Evolutionary conservation across 64 coral and sea anemone species (phyloP).

Genomic region (Trachythela sp.): DNA sequence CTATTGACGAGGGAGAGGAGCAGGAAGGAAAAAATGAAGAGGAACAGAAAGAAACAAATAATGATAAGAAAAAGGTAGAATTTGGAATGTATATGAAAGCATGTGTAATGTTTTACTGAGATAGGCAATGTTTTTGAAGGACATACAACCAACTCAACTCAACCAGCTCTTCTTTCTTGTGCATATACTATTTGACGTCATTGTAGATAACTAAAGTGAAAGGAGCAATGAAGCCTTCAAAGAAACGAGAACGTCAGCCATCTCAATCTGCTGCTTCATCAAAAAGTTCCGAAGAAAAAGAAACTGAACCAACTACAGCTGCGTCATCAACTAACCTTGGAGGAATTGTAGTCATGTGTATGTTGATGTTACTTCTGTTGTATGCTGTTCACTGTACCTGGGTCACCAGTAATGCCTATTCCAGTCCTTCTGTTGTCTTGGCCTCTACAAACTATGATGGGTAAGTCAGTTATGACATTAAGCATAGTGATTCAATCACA

Average conservation of each 20-base stretch:
- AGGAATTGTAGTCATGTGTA: slow-evolving; percentile 96
- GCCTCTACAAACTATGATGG: slow-evolving; percentile 98
- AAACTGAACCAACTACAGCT: neutral
- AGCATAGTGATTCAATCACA: too few relatives aligned
- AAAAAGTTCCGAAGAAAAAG: neutral
- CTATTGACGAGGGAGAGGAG: slow-evolving; percentile 25
- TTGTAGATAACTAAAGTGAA: neutral
- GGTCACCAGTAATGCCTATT: slow-evolving; percentile 98
- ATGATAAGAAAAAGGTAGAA: slow-evolving; percentile 58
- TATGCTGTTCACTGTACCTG: slow-evolving; percentile 97
- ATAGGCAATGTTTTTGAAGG: too few relatives aligned
- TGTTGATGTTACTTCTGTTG: slow-evolving; percentile 94
- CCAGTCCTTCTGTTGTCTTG: slow-evolving; percentile 88
- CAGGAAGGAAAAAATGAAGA: slow-evolving; percentile 27
- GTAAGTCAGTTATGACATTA: slow-evolving; percentile 32
- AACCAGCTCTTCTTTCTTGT: too few relatives aligned
- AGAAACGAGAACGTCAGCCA: neutral
- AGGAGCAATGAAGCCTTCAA: neutral
- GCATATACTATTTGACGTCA: slow-evolving; percentile 48
- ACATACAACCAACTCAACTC: too few relatives aligned
- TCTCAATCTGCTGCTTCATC: neutral
- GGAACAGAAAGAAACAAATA: slow-evolving; percentile 42
- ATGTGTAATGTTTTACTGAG: too few relatives aligned
- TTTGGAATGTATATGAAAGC: slow-evolving; percentile 56
- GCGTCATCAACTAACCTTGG: slow-evolving; percentile 53